Base-by-base conservation (phyloP, 2,113 vertebrate genomes). In the Cyphomyrus discorhynchus region DNA sequence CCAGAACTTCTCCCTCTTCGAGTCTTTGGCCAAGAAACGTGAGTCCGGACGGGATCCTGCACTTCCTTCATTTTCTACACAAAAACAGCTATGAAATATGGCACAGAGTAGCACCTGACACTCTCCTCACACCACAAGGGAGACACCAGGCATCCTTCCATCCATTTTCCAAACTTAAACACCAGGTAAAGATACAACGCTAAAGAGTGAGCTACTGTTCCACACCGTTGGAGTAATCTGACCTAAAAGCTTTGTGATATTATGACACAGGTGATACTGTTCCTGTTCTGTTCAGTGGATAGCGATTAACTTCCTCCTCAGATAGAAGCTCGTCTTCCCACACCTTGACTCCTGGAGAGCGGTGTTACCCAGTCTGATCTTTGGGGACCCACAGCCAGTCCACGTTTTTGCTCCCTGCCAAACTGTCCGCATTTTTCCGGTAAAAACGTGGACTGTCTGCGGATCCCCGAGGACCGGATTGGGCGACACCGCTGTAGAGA, bases 1-100 rank as follows among this genome's bases (percentile, higher is more conserved):
- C n/a, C 96, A 97, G 93, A 98, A 97, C 94, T 96, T 98, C 47
- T 95, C 94, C 0, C 92, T 97, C 91, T 99, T 99, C 93, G 98
- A 99, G 94, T 96, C 97, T 0, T 93, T 95, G 93, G 97, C 97
- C 94, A 97, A 97, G 92, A 97, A 98, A 96, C 97, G 98, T 99
- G 96, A 98, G 97, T 93, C 92, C 87, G 91, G 92, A 7, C 3
- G 2, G 45, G 17, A 24, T 21, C 49, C 50, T 52, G 70, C 49
- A 84, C 7, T 24, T 86, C 17, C 15, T 0, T 39, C n/a, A 7
- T 0, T 15, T 82, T 24, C 0, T 3, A 2, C 53, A 8, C 49
- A n/a, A 13, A 42, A 46, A 11, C 15, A 15, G 85, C 85, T 87
- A 4, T 35, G 27, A 52, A 35, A 35, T 87, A 39, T 53, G 27